Conservation (phyloP, 2,113 vertebrate species). For the Ceratotherium simum region DNA sequence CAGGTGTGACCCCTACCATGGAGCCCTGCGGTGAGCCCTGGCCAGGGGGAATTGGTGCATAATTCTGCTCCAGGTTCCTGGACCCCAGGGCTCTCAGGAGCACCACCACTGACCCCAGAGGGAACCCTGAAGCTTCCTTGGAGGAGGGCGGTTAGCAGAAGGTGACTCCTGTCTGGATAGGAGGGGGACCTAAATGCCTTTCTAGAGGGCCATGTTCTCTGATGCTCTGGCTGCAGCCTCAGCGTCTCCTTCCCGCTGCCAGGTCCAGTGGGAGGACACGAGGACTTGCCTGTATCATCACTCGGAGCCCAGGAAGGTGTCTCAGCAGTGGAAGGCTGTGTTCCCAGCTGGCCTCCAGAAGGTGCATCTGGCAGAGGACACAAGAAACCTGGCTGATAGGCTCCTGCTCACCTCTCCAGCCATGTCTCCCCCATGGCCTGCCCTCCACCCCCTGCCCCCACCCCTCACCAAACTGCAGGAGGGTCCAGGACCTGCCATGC, state of each 20-base stretch:
- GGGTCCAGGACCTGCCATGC: neutral
- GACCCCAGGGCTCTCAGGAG: neutral
- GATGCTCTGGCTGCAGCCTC: neutral
- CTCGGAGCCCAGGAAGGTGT: neutral
- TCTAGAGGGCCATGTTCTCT: neutral
- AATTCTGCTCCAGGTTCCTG: neutral
- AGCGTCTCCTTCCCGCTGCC: neutral
- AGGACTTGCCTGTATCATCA: neutral
- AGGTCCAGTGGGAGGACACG: neutral
- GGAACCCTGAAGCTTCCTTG: too few species aligned
- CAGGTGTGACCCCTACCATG: neutral
- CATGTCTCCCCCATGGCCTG: neutral
- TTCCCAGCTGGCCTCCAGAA: neutral
- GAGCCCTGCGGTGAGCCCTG: neutral
- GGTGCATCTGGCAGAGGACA: neutral
- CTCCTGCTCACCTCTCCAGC: neutral
- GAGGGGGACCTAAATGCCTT: neutral
- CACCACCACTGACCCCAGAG: neutral
- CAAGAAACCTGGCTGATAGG: neutral
- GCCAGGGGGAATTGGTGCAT: neutral
- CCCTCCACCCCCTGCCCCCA: neutral
- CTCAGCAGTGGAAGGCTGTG: neutral
- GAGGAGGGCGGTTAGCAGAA: neutral
- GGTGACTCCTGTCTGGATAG: too few species aligned
- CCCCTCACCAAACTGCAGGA: neutral